A percentile compares a stretch with the other conserved stretches of the same genome.
Conservation (phyloP, 30 jellyfish, hydroid and myxozoan species). For the Hydractinia echinata region DNA sequence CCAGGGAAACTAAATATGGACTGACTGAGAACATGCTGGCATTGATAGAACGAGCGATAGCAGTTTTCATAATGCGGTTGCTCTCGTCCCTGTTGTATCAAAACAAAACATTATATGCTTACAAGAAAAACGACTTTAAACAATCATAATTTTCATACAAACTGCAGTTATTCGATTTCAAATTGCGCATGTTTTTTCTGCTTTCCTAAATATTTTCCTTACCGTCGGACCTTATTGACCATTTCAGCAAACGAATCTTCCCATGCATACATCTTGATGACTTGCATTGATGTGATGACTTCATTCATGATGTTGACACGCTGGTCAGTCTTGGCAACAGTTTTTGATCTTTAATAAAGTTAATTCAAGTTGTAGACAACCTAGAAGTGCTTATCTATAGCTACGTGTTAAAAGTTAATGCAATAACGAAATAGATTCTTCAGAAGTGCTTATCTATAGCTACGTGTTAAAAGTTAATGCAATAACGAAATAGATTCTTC, state of each 20-base stretch:
- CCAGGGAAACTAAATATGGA: constrained; percentile 39
- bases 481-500: too few relatives aligned
- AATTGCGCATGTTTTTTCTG: too few relatives aligned
- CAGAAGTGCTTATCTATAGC: neutral
- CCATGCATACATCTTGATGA: constrained; percentile 77
- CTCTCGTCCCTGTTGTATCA: neutral
- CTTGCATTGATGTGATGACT: constrained; percentile 73
- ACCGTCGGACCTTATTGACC: too few relatives aligned
- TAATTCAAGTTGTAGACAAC: neutral
- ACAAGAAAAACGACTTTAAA: neutral
- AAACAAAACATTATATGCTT: neutral
- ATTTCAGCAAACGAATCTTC: constrained; percentile 55
- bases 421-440: too few relatives aligned
- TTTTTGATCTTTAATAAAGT: constrained; percentile 26
- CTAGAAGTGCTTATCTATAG: neutral
- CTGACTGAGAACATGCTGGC: neutral
- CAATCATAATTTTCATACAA: too few relatives aligned
- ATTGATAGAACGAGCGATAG: constrained; percentile 5
- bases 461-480: neutral
- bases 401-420: neutral
- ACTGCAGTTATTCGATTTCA: too few relatives aligned
- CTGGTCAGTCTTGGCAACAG: constrained; percentile 60
- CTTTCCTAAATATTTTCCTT: too few relatives aligned
- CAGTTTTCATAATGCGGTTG: constrained; percentile 7
- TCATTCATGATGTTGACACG: constrained; percentile 82